Evolutionary conservation across 2,888 invertebrate species (phyloP).

Genomic region (Euphydryas editha): DNA sequence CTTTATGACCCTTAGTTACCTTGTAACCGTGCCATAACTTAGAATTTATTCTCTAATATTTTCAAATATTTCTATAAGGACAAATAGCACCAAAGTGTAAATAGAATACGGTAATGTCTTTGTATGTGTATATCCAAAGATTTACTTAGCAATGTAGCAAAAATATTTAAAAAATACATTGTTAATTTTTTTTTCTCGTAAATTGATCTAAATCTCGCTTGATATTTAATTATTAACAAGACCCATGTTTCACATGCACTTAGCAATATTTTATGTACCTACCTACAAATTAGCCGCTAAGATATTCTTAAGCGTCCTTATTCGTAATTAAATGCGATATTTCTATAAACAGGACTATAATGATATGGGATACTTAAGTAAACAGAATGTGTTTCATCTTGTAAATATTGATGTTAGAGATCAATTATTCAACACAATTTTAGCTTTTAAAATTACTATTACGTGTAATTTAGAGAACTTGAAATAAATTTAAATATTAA

Average conservation of each 20-base stretch:
- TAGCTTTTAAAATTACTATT: too few species aligned
- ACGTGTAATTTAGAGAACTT: background rate
- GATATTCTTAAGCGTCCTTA: slow-evolving; percentile 64
- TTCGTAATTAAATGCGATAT: slow-evolving; percentile 78
- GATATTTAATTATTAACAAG: too few species aligned
- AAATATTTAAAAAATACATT: background rate
- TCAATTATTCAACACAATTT: too few species aligned
- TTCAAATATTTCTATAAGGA: slow-evolving; percentile 56
- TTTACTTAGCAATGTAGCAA: background rate
- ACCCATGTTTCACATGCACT: too few species aligned
- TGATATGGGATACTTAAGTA: too few species aligned
- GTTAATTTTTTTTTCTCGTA: too few species aligned
- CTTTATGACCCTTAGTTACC: slow-evolving; percentile 74
- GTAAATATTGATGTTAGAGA: background rate
- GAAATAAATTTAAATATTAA: background rate
- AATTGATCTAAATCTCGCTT: too few species aligned
- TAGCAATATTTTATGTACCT: slow-evolving; percentile 55
- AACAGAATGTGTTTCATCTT: slow-evolving; percentile 60
- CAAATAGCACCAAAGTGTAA: slow-evolving; percentile 69
- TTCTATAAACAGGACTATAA: slow-evolving; percentile 77
- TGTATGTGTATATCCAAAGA: slow-evolving; percentile 20
- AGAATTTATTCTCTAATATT: slow-evolving; percentile 57
- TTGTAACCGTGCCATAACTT: slow-evolving; percentile 61
- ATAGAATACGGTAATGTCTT: slow-evolving; percentile 33
- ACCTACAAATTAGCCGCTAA: slow-evolving; percentile 42